Evolutionary conservation across 2,888 invertebrate genomes (phyloP).

Genomic region (Girardia tigrina): DNA sequence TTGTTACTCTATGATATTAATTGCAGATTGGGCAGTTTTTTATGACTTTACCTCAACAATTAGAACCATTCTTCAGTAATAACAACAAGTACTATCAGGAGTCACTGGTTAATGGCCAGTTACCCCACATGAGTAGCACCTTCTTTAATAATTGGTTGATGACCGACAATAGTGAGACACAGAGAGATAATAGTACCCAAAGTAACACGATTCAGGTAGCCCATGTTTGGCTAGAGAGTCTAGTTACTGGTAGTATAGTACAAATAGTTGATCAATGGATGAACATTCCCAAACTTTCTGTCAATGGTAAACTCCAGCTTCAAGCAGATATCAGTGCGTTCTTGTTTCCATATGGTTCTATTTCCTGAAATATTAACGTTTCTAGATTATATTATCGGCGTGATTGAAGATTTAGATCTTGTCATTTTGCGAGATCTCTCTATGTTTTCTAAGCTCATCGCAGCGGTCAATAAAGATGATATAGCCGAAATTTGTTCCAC

Average conservation of each 20-base stretch:
- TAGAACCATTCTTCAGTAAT: background rate
- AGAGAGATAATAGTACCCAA: background rate
- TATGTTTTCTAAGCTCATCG: background rate
- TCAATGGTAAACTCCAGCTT: background rate
- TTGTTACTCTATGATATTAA: too few relatives aligned
- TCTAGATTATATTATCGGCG: constrained; percentile 12
- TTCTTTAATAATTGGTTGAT: background rate
- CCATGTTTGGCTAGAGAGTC: background rate
- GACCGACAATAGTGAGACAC: background rate
- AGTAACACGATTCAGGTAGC: background rate
- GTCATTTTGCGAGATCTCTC: background rate
- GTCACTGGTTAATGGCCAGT: background rate
- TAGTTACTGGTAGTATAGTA: background rate
- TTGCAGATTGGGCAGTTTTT: background rate
- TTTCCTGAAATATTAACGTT: background rate
- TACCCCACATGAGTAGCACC: background rate
- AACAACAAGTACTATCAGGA: background rate
- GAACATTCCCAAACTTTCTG: background rate
- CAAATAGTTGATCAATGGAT: background rate
- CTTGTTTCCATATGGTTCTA: background rate
- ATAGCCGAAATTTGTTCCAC: background rate
- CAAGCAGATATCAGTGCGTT: background rate
- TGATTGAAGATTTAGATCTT: background rate
- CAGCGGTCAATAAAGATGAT: background rate
- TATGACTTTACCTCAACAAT: constrained; percentile 15